phyloP scores from a whole-genome alignment of 2,113 vertebrate genomes.

The Xenotilapia longispinis region DNA sequence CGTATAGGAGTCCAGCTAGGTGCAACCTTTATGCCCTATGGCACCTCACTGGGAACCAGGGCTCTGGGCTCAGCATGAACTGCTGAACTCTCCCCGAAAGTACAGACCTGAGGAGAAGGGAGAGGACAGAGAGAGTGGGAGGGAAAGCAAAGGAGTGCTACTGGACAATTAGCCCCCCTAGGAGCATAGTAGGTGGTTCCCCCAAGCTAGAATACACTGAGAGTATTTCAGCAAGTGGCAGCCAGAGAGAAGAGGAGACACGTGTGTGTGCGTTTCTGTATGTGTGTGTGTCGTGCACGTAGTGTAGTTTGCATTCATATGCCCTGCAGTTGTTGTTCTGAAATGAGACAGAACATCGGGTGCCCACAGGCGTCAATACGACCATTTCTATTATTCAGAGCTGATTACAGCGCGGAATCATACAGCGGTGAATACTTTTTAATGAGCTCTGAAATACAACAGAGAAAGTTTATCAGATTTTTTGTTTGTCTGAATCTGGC shows the following conservation, averaged over 20 bases:
- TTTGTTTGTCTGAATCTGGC: slow-evolving; percentile 22
- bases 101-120: neutral
- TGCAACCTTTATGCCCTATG: slow-evolving; percentile 51
- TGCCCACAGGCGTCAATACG: slow-evolving; percentile 35
- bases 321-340: slow-evolving; percentile 44
- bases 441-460: slow-evolving; percentile 50
- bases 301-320: slow-evolving; percentile 29
- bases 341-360: slow-evolving; percentile 25
- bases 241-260: neutral
- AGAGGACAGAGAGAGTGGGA: slow-evolving; percentile 27
- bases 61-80: slow-evolving; percentile 36
- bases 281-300: neutral
- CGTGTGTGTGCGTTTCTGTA: neutral
- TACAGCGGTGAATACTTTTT: slow-evolving; percentile 43
- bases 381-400: slow-evolving; percentile 53
- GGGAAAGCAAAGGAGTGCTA: slow-evolving; percentile 9
- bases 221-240: neutral
- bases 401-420: slow-evolving; percentile 27
- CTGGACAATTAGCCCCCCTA: slow-evolving; percentile 58
- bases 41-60: slow-evolving; percentile 39
- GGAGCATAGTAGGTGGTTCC: slow-evolving; percentile 50
- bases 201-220: slow-evolving; percentile 17
- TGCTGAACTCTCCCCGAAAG: slow-evolving; percentile 20
- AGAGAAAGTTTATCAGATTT: slow-evolving; percentile 32
- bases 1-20: slow-evolving; percentile 48